Evolutionary conservation across 2,797 vertebrate species (phyloP).

Genomic region (Coluber constrictor): DNA sequence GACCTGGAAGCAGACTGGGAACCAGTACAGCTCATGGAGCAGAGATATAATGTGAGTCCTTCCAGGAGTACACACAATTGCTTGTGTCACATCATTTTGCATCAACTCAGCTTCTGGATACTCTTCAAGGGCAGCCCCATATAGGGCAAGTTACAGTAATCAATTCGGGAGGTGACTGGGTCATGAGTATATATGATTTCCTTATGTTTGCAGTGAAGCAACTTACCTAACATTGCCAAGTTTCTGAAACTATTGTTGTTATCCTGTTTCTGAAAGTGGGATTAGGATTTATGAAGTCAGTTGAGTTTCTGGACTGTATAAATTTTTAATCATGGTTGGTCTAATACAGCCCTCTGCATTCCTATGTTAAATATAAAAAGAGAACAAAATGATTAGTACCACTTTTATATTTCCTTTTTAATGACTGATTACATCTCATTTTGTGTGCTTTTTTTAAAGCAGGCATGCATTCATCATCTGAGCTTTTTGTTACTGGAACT

Average conservation of each 20-base stretch:
- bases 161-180: background rate
- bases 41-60: background rate
- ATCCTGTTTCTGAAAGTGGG: background rate
- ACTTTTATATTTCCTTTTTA: constrained; percentile 13
- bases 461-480: constrained; percentile 93
- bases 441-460: constrained; percentile 44
- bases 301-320: background rate
- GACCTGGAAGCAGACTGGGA: background rate
- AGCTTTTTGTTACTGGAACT: constrained; percentile 93
- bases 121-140: background rate
- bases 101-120: background rate
- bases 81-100: background rate
- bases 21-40: background rate
- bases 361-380: background rate
- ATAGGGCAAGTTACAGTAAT: background rate
- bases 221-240: background rate
- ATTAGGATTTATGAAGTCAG: background rate
- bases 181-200: background rate
- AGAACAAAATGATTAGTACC: background rate
- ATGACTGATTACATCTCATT: constrained; percentile 16
- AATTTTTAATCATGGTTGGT: background rate
- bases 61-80: background rate
- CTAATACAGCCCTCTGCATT: background rate
- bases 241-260: background rate
- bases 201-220: background rate